Evolutionary conservation across 2,888 invertebrate genomes (phyloP), one percentile per base, ranked within the genome.

Genomic region (Campoplex nolae): DNA sequence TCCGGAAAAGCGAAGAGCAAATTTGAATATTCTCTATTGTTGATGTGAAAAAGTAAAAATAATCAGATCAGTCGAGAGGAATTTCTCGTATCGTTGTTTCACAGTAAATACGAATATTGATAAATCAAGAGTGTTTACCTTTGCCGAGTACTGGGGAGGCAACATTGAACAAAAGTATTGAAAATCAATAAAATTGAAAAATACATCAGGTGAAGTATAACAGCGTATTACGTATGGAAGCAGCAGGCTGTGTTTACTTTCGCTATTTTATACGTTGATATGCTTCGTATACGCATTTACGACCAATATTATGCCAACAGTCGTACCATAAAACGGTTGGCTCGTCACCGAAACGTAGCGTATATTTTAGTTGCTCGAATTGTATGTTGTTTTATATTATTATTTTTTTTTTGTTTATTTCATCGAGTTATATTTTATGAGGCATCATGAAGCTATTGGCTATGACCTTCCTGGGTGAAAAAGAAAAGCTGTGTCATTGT

Each of bases 101-200:
- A 13, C 28, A 45, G 70, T 48, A 28, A 45, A 70, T 70, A 23
- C 1, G 8, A 13, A n/a, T 70, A 11, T 71, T 71, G 32, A 18
- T 51, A 71, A 45, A 71, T 71, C 35, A 51, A 71, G 48, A 18
- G 32, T 23, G 23, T 56, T 38, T 68, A 28, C 11, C 54, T 51
- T 35, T 23, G 11, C 38, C 16, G n/a, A 38, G 16, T 23, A 42
- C 68, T 7, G 38, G 54, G n/a, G 32, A 32, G 3, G 2, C n/a
- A 38, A 18, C 23, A 23, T 79, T 45, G 16, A 71, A 56, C 71
- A 42, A 42, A 70, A 79, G 62, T 79, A 79, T 79, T 58, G 78
- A 71, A 71, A 79, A 79, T 71, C 71, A 13, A 79, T 79, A 70
- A 79, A 79, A 71, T 70, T n/a, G 71, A n/a, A 58, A 11, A 48